Evolutionary conservation across 2,113 vertebrate species (phyloP), one percentile per base, ranked within the genome.

Genomic region (Tursiops truncatus): DNA sequence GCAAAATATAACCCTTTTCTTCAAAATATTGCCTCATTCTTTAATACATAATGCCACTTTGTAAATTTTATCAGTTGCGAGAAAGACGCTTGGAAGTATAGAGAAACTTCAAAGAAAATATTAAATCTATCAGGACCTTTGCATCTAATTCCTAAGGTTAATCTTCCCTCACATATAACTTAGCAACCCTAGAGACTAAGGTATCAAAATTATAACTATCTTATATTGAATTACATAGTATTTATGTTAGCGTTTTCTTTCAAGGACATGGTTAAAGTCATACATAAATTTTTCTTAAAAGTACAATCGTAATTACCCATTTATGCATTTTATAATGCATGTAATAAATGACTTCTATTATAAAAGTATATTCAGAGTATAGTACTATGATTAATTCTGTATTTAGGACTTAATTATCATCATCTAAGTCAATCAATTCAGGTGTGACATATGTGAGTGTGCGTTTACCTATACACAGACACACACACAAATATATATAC

Each of bases 61-160:
- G 17, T 20, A 84, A 73, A n/a, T 96, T 76, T 83, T 77, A 65
- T n/a, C 60, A 80, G 31, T 38, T 74, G 1, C 47, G 56, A 95
- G 53, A 96, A 77, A 86, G 26, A 44, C 8, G 80, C 11, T 47
- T 91, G 20, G 50, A 94, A 84, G 44, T 53, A 83, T 0, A 76
- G 28, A 77, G n/a, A 96, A 95, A 89, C 33, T 28, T 71, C 28
- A 67, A 95, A 96, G n/a, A 77, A 62, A 92, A 88, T 21, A 79
- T 31, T 83, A 74, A 68, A 83, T 74, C 23, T 90, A 53, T 6
- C 38, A 18, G 33, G 20, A 38, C 5, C 21, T 92, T 58, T 84
- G 60, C 5, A 81, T 88, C 21, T 80, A 95, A 89, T 92, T 90
- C 9, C 73, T 96, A 63, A 90, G 89, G 50, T 70, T 91, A 79